Evolutionary conservation across 2,797 vertebrate genomes (phyloP).

Genomic region (Meda fulgida): DNA sequence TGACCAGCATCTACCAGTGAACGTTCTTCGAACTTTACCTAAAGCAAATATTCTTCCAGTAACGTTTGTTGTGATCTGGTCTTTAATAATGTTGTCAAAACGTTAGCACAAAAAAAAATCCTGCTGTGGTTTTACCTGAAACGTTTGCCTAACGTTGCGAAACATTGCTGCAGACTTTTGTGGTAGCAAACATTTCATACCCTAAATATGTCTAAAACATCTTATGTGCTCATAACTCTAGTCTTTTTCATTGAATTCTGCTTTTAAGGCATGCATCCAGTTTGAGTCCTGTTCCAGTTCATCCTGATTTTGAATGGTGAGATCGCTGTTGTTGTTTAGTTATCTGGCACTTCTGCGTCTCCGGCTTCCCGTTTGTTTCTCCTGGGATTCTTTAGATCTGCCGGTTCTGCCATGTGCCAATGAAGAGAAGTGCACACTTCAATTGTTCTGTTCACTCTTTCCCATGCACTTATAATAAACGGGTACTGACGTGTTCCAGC

Average conservation of each 20-base stretch:
- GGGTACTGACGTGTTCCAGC: neutral
- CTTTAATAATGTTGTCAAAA: too few relatives aligned
- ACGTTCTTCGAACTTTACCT: neutral
- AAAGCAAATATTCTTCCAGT: neutral
- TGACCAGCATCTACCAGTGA: neutral
- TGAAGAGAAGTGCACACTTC: constrained; percentile 16
- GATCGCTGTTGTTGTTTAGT: neutral
- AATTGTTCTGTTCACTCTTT: neutral
- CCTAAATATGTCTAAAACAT: constrained; percentile 24
- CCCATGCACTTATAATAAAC: constrained; percentile 19
- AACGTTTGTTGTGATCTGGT: neutral
- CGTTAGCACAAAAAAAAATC: too few relatives aligned
- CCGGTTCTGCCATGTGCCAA: constrained; percentile 24
- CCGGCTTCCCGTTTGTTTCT: constrained; percentile 38
- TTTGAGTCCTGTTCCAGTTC: neutral
- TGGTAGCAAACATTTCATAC: neutral
- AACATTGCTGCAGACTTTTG: neutral
- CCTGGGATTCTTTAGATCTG: constrained; percentile 41
- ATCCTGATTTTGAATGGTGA: neutral
- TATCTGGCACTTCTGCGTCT: constrained; percentile 27
- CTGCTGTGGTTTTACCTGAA: too few relatives aligned
- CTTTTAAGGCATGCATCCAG: neutral
- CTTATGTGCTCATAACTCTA: neutral
- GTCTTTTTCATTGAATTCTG: constrained; percentile 5
- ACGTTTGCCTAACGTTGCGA: neutral